These are phyloP conservation scores for Eristalinus aeneus DNA, from an alignment of 2,888 invertebrate species.

Conservation along the genomic window DNA sequence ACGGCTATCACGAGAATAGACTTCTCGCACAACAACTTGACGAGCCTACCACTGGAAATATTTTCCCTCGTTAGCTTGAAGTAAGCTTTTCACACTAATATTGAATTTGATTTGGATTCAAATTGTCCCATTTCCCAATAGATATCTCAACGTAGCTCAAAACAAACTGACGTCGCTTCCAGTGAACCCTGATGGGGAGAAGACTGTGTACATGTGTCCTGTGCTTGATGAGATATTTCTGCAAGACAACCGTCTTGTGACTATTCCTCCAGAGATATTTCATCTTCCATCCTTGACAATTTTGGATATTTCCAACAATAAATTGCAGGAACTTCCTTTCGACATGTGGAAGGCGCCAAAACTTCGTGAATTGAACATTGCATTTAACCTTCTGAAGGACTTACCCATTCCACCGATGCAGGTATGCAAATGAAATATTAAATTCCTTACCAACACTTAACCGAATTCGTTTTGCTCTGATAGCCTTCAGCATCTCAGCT, in stretches of 20 bases:
- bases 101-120: not conserved
- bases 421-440: slow-evolving; percentile 26
- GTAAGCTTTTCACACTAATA: slow-evolving; percentile 75
- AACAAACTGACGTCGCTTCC: slow-evolving; percentile 92
- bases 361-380: slow-evolving; percentile 92
- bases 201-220: slow-evolving; percentile 84
- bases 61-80: slow-evolving; percentile 92
- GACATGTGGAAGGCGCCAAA: slow-evolving; percentile 93
- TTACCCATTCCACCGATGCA: slow-evolving; percentile 83
- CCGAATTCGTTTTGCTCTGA: not conserved
- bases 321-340: slow-evolving; percentile 90
- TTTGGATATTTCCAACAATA: slow-evolving; percentile 97
- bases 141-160: slow-evolving; percentile 92
- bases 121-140: slow-evolving; percentile 71
- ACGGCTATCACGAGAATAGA: slow-evolving; percentile 96
- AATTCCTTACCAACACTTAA: not conserved
- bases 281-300: slow-evolving; percentile 88
- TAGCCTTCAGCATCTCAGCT: slow-evolving; percentile 76
- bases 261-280: slow-evolving; percentile 91
- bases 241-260: slow-evolving; percentile 94
- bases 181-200: slow-evolving; percentile 76
- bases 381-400: slow-evolving; percentile 92
- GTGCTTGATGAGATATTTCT: slow-evolving; percentile 94
- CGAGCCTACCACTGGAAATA: slow-evolving; percentile 89
- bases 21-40: slow-evolving; percentile 93